Evolutionary conservation across 1,140 invertebrate genomes (phyloP).

Genomic region (Oncopeltus fasciatus): DNA sequence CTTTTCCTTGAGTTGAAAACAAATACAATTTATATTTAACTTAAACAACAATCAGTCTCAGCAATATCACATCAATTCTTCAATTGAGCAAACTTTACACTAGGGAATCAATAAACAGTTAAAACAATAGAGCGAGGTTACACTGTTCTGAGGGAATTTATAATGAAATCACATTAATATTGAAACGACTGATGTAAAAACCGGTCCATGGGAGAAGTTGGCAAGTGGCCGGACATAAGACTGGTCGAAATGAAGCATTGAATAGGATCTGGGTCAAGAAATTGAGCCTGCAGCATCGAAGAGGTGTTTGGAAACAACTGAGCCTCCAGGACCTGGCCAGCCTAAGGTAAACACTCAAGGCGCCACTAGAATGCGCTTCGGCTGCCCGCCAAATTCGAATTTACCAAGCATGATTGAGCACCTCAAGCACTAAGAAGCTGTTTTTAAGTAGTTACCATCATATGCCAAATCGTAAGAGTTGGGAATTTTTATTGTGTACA

Average conservation of each 20-base stretch:
- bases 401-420: background rate
- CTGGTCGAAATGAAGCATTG: background rate
- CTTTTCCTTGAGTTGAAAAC: background rate
- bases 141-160: background rate
- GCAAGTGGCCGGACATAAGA: background rate
- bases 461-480: too few species aligned
- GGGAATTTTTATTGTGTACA: too few species aligned
- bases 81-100: background rate
- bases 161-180: background rate
- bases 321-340: background rate
- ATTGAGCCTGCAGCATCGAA: background rate
- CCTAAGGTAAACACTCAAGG: background rate
- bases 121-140: background rate
- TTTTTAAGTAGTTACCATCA: too few species aligned
- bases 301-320: conserved; percentile 4
- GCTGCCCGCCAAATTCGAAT: background rate
- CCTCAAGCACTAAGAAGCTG: too few species aligned
- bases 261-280: background rate
- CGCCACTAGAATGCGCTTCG: background rate
- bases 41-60: background rate
- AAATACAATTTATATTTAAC: background rate
- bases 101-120: background rate
- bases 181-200: background rate
- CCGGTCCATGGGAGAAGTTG: background rate
- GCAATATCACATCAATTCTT: background rate